These are phyloP conservation scores for Drosophila leonis DNA, from an alignment of 2,888 invertebrate species.

Conservation along the genomic window DNA sequence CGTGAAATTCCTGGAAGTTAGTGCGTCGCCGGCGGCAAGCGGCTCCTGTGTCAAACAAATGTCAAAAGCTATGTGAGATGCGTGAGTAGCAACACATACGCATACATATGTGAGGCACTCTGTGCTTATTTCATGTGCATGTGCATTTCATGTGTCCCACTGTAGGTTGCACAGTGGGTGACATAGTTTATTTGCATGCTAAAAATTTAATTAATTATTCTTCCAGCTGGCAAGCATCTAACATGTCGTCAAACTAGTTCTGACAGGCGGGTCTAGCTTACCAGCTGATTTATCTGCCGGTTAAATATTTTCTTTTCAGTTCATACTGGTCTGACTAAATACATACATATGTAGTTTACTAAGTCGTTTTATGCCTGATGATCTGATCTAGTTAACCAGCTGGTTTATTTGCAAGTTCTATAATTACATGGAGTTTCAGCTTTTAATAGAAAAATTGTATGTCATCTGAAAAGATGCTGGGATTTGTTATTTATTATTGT, in stretches of 20 bases:
- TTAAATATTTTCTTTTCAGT: background rate
- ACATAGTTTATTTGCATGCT: background rate
- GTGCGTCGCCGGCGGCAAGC: conserved; percentile 52
- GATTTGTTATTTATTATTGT: background rate
- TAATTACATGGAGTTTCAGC: too few species aligned
- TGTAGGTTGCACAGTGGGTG: conserved; percentile 35
- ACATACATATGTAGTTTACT: too few species aligned
- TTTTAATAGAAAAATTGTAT: background rate
- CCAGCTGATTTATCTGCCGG: background rate
- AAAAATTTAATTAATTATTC: conserved; percentile 1
- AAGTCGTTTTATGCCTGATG: background rate
- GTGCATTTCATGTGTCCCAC: conserved; percentile 2
- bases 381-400: background rate
- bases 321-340: background rate
- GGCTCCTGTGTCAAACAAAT: conserved; percentile 77
- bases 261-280: background rate
- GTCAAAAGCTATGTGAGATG: conserved; percentile 50
- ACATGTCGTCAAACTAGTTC: background rate
- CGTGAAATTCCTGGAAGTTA: conserved; percentile 78
- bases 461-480: background rate
- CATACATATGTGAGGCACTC: conserved; percentile 11
- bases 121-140: background rate
- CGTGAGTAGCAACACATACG: conserved; percentile 4
- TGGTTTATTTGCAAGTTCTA: too few species aligned
- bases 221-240: background rate